A percentile compares a stretch with the other conserved stretches of the same genome.
Evolutionary conservation across 2,888 invertebrate species (phyloP).

Genomic region (Stegana nigrithorax): DNA sequence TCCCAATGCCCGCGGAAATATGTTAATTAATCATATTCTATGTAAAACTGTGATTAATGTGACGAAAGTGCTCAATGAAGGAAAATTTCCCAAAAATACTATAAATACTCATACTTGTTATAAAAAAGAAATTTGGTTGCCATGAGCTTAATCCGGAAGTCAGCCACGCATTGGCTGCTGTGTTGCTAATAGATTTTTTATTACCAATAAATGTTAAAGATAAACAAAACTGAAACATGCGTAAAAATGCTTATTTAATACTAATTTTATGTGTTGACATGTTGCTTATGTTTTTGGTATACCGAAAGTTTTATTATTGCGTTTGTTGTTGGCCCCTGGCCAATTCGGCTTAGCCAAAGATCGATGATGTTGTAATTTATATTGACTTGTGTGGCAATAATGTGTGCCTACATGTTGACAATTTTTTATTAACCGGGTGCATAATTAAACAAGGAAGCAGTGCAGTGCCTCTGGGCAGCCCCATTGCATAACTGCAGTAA

Average conservation of each 20-base stretch:
- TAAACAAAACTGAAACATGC: too few relatives aligned
- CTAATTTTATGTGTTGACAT: neutral
- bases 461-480: too few relatives aligned
- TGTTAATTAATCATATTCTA: conserved; percentile 6
- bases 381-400: neutral
- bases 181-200: too few relatives aligned
- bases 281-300: neutral
- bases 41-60: conserved; percentile 1
- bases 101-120: too few relatives aligned
- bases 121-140: too few relatives aligned
- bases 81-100: too few relatives aligned
- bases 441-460: neutral
- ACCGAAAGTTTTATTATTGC: neutral
- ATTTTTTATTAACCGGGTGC: neutral
- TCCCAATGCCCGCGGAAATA: too few relatives aligned
- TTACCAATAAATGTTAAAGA: too few relatives aligned
- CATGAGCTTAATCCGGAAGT: neutral
- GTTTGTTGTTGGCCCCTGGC: neutral
- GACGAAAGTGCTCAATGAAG: neutral
- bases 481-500: too few relatives aligned
- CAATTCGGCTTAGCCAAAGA: neutral
- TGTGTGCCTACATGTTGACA: conserved; percentile 4
- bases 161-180: too few relatives aligned
- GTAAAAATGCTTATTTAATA: neutral
- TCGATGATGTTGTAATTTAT: neutral